Percentiles rank a stretch among this genome's conserved stretches.
Conservation (phyloP, 64 coral and sea anemone species). For the Astreopora myriophthalma region DNA sequence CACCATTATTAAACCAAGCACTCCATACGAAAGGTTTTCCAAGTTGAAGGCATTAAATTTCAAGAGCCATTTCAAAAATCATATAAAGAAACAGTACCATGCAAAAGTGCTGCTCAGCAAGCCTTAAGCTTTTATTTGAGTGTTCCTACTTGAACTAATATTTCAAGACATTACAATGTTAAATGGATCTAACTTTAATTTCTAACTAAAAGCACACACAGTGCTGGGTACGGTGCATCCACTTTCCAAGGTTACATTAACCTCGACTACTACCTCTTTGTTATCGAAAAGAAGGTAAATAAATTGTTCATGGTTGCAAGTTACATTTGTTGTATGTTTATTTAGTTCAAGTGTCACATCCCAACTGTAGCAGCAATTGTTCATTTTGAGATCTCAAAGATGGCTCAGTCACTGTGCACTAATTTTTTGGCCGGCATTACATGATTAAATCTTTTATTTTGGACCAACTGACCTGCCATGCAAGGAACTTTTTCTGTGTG, state of each 20-base stretch:
- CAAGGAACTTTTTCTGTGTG: too few relatives aligned
- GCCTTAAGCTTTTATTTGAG: neutral
- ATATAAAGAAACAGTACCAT: neutral
- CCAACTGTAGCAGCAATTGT: too few relatives aligned
- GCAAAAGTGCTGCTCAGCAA: neutral
- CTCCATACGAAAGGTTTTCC: neutral
- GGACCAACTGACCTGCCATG: neutral
- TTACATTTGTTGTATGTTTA: neutral
- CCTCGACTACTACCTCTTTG: neutral
- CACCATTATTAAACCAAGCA: neutral
- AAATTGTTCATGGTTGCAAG: neutral
- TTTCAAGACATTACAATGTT: constrained; percentile 19
- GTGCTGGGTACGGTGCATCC: neutral
- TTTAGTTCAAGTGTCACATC: too few relatives aligned
- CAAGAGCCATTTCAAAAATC: neutral
- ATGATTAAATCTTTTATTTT: neutral
- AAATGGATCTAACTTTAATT: neutral
- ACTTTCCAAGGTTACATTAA: neutral
- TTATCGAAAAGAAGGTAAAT: neutral
- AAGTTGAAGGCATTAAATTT: neutral
- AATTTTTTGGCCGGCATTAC: neutral
- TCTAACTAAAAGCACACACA: neutral
- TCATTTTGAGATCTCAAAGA: too few relatives aligned
- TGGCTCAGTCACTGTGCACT: too few relatives aligned
- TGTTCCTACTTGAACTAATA: neutral